phyloP scores from a whole-genome alignment of 2,113 vertebrate species.

The Leptodactylus fuscus region DNA sequence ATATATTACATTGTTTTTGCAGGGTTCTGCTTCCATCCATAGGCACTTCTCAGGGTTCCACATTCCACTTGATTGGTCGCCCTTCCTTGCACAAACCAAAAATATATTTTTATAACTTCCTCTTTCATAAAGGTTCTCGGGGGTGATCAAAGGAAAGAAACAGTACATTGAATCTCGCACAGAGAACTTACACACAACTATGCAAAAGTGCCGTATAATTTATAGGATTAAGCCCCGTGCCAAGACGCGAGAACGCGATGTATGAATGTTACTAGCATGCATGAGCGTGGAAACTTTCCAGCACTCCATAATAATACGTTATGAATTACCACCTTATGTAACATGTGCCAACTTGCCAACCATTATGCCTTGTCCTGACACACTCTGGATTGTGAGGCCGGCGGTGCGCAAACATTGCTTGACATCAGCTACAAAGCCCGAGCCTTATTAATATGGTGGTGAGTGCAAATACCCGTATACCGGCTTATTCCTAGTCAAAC shows the following conservation, averaged over 20 bases:
- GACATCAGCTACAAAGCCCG: slow-evolving; percentile 1
- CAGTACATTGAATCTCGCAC: slow-evolving; percentile 40
- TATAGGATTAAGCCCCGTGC: slow-evolving; percentile 51
- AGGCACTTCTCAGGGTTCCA: background rate
- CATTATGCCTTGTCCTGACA: slow-evolving; percentile 46
- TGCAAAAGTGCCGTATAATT: slow-evolving; percentile 50
- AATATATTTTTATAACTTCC: slow-evolving; percentile 43
- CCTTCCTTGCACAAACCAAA: slow-evolving; percentile 42
- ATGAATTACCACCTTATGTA: slow-evolving; percentile 59
- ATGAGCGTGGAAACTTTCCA: slow-evolving; percentile 54
- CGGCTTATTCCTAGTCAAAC: background rate
- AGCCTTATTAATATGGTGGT: slow-evolving; percentile 4
- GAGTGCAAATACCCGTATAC: slow-evolving; percentile 20
- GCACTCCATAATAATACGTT: slow-evolving; percentile 50
- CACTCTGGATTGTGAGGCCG: slow-evolving; percentile 20
- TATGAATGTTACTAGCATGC: slow-evolving; percentile 44
- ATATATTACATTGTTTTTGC: slow-evolving; percentile 4
- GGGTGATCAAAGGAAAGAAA: slow-evolving; percentile 47
- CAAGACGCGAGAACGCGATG: slow-evolving; percentile 20
- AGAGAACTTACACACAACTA: slow-evolving; percentile 21
- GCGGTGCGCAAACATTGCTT: slow-evolving; percentile 22
- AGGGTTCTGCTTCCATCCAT: background rate
- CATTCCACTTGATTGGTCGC: slow-evolving; percentile 8
- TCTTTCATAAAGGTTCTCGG: slow-evolving; percentile 28
- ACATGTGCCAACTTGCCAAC: slow-evolving; percentile 52